phyloP scores from a whole-genome alignment of 2,113 vertebrate genomes.

The Coracopsis vasa region DNA sequence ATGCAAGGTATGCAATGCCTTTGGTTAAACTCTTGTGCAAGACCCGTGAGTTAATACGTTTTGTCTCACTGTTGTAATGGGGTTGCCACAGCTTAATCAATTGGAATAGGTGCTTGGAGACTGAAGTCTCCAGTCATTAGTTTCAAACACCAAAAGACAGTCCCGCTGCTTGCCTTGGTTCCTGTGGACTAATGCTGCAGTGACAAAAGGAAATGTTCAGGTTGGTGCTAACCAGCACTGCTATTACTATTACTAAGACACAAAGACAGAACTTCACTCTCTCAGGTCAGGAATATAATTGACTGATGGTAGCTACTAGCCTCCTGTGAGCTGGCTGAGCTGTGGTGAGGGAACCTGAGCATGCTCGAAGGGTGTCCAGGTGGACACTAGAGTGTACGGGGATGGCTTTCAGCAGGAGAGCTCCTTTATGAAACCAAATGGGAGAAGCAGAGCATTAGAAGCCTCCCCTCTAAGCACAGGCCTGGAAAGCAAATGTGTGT shows the following conservation, averaged over 20 bases:
- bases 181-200: neutral
- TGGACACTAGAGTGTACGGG: no score
- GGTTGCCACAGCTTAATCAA: neutral
- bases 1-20: neutral
- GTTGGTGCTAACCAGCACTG: neutral
- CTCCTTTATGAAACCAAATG: neutral
- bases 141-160: neutral
- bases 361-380: neutral
- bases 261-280: neutral
- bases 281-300: neutral
- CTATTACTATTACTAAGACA: neutral
- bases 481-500: neutral
- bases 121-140: neutral
- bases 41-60: rapidly evolving
- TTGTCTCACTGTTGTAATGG: neutral
- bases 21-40: neutral
- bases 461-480: neutral
- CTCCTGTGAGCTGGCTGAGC: neutral
- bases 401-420: neutral
- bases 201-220: neutral
- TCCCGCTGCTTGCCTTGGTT: neutral
- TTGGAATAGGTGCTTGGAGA: neutral
- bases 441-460: neutral
- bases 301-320: no score
- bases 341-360: neutral